Conservation (phyloP, 2,797 vertebrate species). For the Margarornis squamiger region DNA sequence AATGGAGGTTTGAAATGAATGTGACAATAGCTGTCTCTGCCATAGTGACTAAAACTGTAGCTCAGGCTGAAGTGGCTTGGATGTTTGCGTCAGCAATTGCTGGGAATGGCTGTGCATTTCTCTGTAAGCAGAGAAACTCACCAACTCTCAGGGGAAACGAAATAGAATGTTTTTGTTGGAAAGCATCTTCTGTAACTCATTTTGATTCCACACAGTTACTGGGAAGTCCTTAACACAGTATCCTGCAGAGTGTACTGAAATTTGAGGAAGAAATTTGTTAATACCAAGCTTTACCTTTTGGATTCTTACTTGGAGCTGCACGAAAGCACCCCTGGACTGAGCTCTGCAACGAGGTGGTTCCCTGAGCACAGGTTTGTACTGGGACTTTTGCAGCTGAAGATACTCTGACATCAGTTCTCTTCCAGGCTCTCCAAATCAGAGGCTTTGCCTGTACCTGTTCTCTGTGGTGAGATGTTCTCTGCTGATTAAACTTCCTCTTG, state of each 20-base stretch:
- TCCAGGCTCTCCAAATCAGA: neutral
- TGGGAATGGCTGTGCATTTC: neutral
- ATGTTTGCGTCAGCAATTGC: neutral
- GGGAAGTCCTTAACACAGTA: neutral
- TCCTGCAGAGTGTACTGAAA: neutral
- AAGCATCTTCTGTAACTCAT: neutral
- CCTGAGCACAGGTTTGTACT: neutral
- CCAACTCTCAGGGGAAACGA: neutral
- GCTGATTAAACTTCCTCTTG: neutral
- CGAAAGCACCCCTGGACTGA: neutral
- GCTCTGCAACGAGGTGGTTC: neutral
- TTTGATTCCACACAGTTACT: neutral
- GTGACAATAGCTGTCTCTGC: neutral
- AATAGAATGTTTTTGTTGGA: neutral
- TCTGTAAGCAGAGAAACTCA: neutral
- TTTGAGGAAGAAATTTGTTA: neutral
- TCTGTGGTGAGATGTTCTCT: neutral
- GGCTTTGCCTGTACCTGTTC: neutral
- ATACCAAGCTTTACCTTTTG: neutral
- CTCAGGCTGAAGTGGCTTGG: neutral
- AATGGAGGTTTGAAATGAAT: neutral
- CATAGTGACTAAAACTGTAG: neutral
- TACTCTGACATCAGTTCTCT: neutral
- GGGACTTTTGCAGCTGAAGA: neutral
- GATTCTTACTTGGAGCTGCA: neutral